These are phyloP conservation scores for Octopus sinensis DNA, from an alignment of 1,140 invertebrate species.

Conservation along the genomic window DNA sequence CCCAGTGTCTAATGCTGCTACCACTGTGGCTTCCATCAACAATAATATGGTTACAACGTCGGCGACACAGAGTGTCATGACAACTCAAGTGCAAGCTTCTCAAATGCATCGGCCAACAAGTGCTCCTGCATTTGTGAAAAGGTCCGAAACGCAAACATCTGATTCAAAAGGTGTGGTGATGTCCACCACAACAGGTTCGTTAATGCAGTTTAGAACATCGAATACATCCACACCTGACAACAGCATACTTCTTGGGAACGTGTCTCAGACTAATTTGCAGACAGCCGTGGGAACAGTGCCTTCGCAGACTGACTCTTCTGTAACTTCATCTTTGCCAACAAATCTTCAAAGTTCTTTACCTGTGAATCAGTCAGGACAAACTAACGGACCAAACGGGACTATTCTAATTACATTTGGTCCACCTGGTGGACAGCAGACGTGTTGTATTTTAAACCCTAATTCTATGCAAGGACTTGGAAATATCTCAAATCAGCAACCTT, in stretches of 20 bases:
- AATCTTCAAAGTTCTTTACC: constrained; percentile 10
- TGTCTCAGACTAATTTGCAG: background rate
- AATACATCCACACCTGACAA: background rate
- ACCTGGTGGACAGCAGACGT: constrained; percentile 43
- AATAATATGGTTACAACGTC: constrained; percentile 28
- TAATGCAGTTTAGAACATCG: background rate
- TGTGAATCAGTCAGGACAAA: constrained; percentile 2
- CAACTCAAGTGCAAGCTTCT: constrained; percentile 28
- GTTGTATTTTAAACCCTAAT: constrained; percentile 42
- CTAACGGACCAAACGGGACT: constrained; percentile 24
- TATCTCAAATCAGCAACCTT: constrained; percentile 17
- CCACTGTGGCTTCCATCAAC: constrained; percentile 22
- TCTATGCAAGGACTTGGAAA: constrained; percentile 46
- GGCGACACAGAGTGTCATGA: constrained; percentile 31
- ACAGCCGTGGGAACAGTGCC: constrained; percentile 3
- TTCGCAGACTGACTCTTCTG: background rate
- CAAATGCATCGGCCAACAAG: constrained; percentile 1
- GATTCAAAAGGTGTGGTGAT: constrained; percentile 7
- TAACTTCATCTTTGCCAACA: constrained; percentile 9
- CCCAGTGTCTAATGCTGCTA: constrained; percentile 17
- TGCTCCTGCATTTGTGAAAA: constrained; percentile 10
- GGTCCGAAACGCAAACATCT: background rate
- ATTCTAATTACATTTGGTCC: constrained; percentile 37
- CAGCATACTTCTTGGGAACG: background rate
- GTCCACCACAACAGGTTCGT: background rate